A percentile compares a stretch with the other conserved stretches of the same genome.
Conservation (phyloP, 2,888 invertebrate genomes). For the Plebejus melissa region DNA sequence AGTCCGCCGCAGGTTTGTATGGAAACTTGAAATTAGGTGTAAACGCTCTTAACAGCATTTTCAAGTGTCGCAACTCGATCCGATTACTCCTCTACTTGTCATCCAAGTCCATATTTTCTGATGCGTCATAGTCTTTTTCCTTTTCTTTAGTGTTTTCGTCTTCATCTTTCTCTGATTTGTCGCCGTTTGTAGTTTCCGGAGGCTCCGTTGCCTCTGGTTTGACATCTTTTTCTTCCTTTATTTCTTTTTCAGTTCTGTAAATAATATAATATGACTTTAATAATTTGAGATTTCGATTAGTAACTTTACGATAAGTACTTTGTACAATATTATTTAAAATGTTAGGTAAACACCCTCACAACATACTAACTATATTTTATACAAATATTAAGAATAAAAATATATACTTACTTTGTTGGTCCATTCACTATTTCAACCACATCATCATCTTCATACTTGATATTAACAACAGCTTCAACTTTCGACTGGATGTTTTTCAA, state of each 20-base stretch:
- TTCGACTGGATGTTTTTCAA: conserved; percentile 80
- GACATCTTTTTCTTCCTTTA: conserved; percentile 41
- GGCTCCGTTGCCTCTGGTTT: conserved; percentile 32
- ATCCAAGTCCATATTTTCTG: conserved; percentile 44
- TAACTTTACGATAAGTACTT: too few relatives aligned
- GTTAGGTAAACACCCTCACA: too few relatives aligned
- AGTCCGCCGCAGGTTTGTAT: too few relatives aligned
- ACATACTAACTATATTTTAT: too few relatives aligned
- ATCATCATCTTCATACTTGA: conserved; percentile 73
- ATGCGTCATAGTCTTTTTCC: conserved; percentile 39
- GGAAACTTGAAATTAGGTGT: too few relatives aligned
- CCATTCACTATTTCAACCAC: conserved; percentile 71
- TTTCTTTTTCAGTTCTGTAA: conserved; percentile 45
- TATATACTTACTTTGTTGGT: conserved; percentile 52
- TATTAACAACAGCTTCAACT: conserved; percentile 79
- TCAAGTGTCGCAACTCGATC: not conserved
- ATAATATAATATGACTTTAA: not conserved
- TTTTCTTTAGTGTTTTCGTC: conserved; percentile 32
- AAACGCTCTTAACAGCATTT: not conserved
- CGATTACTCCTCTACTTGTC: conserved; percentile 37
- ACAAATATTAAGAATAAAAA: too few relatives aligned
- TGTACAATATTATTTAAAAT: too few relatives aligned
- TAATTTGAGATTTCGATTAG: too few relatives aligned
- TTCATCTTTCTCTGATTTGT: conserved; percentile 25
- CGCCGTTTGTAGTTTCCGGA: conserved; percentile 23